Evolutionary conservation across 2,888 invertebrate genomes (phyloP), one percentile per base, ranked within the genome.

Genomic region (Watsonalla cultraria): DNA sequence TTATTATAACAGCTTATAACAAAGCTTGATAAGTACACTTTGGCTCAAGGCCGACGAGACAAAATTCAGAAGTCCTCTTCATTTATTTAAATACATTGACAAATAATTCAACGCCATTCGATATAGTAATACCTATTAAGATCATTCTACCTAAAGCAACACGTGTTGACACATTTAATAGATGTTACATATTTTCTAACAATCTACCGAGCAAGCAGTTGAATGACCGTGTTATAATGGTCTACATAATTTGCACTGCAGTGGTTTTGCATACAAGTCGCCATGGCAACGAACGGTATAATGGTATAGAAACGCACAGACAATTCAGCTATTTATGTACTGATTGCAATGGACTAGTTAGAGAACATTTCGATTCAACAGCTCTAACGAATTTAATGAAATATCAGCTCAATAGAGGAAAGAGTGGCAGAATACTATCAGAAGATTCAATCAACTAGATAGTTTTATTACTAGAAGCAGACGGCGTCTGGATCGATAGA

Each of bases 221-320:
- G 58, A 61, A 53, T 47, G 57, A 52, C 60, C 68, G 54, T 47
- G 46, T 45, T 59, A 56, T 59, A 55, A 56, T 37, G 50, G 57
- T n/a, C 35, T 14, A 39, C 53, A 60, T 57, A 61, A 63, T 65
- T 64, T 61, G 54, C 62, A 68, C 63, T 70, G 76, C 75, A 72
- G 68, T 64, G 63, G 60, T 62, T 64, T 59, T 54, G 63, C 60
- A 68, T 74, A 61, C 58, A 56, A 47, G 68, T 68, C 60, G 62
- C 58, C 53, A 70, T 70, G 65, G 68, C 49, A 57, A 74, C 66
- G 47, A 47, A 33, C 24, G 24, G 24, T 24, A 24, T 51, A 59
- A 53, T 51, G 45, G 47, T 47, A 51, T 15, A 35, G 35, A n/a
- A 47, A 34, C 0, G 11, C 9, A 11, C 5, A 42, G 42, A 51